Percentiles rank a stretch among this genome's conserved stretches.
phyloP scores from a whole-genome alignment of 2,113 vertebrate genomes.

The Grammomys dolichurus region DNA sequence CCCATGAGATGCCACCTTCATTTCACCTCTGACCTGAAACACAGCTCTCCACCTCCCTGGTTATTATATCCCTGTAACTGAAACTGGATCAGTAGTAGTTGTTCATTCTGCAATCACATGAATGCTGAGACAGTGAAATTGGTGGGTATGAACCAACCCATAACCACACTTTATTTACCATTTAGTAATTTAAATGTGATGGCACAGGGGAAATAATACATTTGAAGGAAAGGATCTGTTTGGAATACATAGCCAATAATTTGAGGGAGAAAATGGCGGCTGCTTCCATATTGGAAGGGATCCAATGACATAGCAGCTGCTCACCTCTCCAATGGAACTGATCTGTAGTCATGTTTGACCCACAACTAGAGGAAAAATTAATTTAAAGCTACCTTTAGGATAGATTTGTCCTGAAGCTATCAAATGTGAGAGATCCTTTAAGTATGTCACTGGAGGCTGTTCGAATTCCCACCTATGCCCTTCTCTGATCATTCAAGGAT shows the following conservation, averaged over 20 bases:
- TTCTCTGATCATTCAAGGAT: neutral
- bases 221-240: neutral
- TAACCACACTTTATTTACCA: neutral
- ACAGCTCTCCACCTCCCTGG: neutral
- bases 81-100: neutral
- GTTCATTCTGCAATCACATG: neutral
- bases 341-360: neutral
- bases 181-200: neutral
- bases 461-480: neutral
- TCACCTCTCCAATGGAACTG: neutral
- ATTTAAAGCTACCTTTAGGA: neutral
- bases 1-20: neutral
- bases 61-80: neutral
- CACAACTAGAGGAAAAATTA: neutral
- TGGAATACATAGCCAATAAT: neutral
- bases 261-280: neutral
- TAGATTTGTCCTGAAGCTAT: neutral
- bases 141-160: neutral
- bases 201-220: neutral
- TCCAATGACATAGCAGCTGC: neutral
- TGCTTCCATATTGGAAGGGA: neutral
- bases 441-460: neutral
- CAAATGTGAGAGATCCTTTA: conserved; percentile 13
- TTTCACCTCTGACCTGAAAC: neutral
- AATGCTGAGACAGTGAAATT: neutral